Base-by-base conservation (phyloP, 2,113 vertebrate genomes). In the Cephalopholis sonnerati region DNA sequence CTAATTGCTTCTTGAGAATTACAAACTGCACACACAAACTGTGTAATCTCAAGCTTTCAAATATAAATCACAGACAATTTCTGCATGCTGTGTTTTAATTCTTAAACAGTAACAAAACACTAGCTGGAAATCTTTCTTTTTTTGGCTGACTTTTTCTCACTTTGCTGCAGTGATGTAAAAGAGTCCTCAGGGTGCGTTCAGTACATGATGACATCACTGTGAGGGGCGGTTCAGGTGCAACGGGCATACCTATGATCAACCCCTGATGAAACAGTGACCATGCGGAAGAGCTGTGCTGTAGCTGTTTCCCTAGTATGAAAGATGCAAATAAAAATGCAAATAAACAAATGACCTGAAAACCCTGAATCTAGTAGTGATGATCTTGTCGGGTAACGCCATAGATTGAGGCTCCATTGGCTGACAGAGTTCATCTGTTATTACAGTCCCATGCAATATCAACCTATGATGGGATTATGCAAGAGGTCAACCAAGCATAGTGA, bases 401-500 rank as follows among this genome's bases (percentile, higher is more conserved):
- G 36, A 63, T 11, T 68, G 32, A 81, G 41, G 51, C 64, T 74
- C 27, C 16, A 24, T 0, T 65, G 58, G n/a, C 77, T 80, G 62
- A 65, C 32, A 74, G 54, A 64, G 59, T 84, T 74, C 41, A 78
- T 81, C 39, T 58, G 32, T 73, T 72, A 79, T 65, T 48, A 13
- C 15, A 61, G 65, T 58, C 51, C 48, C 50, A 64, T 66, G 65
- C 29, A 65, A 74, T 77, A 79, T 88, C 53, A 79, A 69, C 24
- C 27, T 46, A 9, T 87, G 67, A 90, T 59, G 84, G 70, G 78
- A 88, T 90, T 85, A 91, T 79, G 70, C 77, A 79, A 80, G 81
- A 82, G 79, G 76, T 66, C 63, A 79, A 77, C 61, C 70, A 64
- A 64, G 69, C 78, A 79, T 22, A 71, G 24, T 80, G 27, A 75